phyloP scores from a whole-genome alignment of 2,797 vertebrate genomes.

The Loriculus beryllinus region DNA sequence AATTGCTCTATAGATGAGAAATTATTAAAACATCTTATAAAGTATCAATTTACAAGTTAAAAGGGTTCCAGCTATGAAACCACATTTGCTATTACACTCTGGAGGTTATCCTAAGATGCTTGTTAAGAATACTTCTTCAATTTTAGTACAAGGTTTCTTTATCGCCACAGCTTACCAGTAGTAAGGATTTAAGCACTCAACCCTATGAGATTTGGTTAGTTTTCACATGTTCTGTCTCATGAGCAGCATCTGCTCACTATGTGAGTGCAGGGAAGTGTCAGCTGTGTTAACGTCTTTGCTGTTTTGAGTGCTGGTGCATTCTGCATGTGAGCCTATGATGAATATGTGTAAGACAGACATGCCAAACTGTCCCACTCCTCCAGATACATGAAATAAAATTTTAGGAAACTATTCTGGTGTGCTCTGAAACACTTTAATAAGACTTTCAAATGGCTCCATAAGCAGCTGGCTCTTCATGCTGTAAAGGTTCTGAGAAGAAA shows the following conservation, averaged over 20 bases:
- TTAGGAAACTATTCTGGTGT: not conserved
- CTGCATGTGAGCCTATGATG: not conserved
- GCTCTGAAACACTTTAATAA: not conserved
- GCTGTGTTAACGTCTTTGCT: not conserved
- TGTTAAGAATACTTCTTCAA: not conserved
- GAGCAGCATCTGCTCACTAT: not conserved
- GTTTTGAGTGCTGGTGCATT: not conserved
- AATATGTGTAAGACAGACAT: not conserved
- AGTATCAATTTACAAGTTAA: conserved; percentile 6
- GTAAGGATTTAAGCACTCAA: not conserved
- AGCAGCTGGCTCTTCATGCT: not conserved
- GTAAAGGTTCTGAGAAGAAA: not conserved
- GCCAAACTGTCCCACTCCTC: not conserved
- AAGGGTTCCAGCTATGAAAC: not conserved
- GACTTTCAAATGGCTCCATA: not conserved
- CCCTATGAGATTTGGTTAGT: not conserved
- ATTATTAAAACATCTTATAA: conserved; percentile 8
- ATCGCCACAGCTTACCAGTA: not conserved
- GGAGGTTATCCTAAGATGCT: not conserved
- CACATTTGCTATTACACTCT: not conserved
- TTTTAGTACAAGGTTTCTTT: not conserved
- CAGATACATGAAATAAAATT: not conserved
- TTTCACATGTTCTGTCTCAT: not conserved
- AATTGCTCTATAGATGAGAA: conserved; percentile 2
- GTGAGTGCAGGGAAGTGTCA: not conserved